Conservation (phyloP, 2,888 invertebrate genomes). For the Volucella inanis region DNA sequence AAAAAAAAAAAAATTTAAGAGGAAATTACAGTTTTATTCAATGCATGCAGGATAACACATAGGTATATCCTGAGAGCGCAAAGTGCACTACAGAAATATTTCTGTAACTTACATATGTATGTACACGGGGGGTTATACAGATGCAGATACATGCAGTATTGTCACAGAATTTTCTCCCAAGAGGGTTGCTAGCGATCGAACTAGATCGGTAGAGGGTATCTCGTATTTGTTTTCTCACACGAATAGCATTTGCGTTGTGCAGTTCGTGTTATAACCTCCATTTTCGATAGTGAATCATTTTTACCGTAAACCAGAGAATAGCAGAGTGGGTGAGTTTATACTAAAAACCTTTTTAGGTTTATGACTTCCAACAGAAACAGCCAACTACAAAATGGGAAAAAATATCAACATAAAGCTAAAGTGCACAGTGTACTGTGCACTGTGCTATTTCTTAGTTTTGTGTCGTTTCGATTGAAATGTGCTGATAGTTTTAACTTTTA, state of each 20-base stretch:
- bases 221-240: conserved; percentile 34
- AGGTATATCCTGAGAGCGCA: conserved; percentile 40
- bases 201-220: conserved; percentile 29
- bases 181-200: conserved; percentile 2
- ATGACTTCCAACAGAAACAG: conserved; percentile 40
- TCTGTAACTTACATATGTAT: conserved; percentile 53
- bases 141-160: too few species aligned
- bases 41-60: conserved; percentile 60
- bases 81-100: conserved; percentile 63
- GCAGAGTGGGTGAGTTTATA: conserved; percentile 18
- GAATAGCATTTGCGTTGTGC: conserved; percentile 11
- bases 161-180: background rate
- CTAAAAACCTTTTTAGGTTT: conserved; percentile 65
- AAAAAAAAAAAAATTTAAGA: conserved; percentile 13
- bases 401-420: conserved; percentile 70
- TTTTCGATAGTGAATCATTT: conserved; percentile 35
- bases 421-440: conserved; percentile 35
- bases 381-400: background rate
- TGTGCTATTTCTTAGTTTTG: conserved; percentile 64
- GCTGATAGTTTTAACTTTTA: conserved; percentile 67
- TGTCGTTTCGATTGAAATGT: conserved; percentile 71
- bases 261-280: conserved; percentile 20
- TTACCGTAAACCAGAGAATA: background rate
- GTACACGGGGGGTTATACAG: background rate
- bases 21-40: conserved; percentile 71